Conservation (phyloP, 92 coral and sea anemone species). For the Metridium senile region DNA sequence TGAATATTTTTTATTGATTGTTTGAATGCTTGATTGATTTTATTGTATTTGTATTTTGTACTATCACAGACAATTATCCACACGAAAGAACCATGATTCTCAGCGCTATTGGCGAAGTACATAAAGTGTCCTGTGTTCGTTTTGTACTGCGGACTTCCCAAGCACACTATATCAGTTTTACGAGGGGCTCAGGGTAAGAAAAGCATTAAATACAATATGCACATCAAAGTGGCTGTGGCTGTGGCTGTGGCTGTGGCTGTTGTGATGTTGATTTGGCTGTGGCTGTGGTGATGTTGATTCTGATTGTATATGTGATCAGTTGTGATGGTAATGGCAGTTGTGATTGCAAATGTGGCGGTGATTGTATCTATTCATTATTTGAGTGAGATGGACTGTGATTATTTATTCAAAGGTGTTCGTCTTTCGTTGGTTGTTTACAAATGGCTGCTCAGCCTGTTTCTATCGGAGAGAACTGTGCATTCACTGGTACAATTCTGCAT, state of each 20-base stretch:
- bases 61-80: constrained; percentile 53
- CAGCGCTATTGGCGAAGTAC: constrained; percentile 66
- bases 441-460: constrained; percentile 68
- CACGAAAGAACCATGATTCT: constrained; percentile 44
- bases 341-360: too few relatives aligned
- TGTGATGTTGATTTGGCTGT: too few relatives aligned
- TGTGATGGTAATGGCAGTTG: too few relatives aligned
- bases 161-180: constrained; percentile 14
- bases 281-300: too few relatives aligned
- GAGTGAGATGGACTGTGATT: neutral
- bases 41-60: too few relatives aligned
- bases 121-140: constrained; percentile 72
- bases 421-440: constrained; percentile 70
- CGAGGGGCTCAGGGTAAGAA: constrained; percentile 40
- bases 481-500: constrained; percentile 65
- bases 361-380: neutral
- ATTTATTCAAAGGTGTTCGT: constrained; percentile 67
- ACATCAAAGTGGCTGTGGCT: too few relatives aligned
- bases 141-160: constrained; percentile 68
- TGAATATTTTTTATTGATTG: too few relatives aligned
- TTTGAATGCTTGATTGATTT: too few relatives aligned
- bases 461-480: constrained; percentile 73
- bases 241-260: too few relatives aligned
- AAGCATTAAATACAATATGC: too few relatives aligned
- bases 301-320: too few relatives aligned